Evolutionary conservation across 2,797 vertebrate genomes (phyloP), one percentile per base, ranked within the genome.

Genomic region (Sciaenops ocellatus): DNA sequence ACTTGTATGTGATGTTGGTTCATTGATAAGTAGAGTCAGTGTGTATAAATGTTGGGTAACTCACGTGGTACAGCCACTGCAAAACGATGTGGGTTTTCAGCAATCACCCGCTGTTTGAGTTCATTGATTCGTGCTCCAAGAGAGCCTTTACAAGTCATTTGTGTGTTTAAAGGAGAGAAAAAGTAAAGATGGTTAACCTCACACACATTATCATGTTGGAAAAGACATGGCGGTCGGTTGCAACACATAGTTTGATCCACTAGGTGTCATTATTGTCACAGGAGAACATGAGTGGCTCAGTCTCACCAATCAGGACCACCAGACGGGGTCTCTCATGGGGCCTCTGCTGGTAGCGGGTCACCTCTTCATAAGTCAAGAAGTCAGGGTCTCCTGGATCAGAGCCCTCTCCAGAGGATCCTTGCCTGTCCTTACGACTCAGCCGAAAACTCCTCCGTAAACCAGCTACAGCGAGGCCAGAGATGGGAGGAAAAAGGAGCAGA

Each of bases 1-100:
- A 54, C 3, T 2, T 30, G 8, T 5, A 3, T 24, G 13, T 69
- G 6, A 48, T 11, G 20, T 55, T 6, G 9, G 20, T 47, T 20
- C 3, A 48, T 38, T 24, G 41, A 28, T 18, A 13, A 44, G 1
- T 5, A 20, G 4, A 18, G 13, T 11, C 5, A 22, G 12, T 11
- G 11, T 4, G 22, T 50, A 2, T 38, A 59, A 24, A 4, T 59
- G 41, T 13, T 4, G 34, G 17, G 34, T 15, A 13, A 95, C 98
- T 96, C 92, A 99, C 98, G 97, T 72, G 98, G 98, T 65, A 99
- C 96, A 1, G 98, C 97, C 55, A 98, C 98, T 0, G 97, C 97
- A 1, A 98, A 98, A 48, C 96, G 96, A 88, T 98, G 96, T 0
- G 97, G 97, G 89, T 98, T 97, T 91, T 99, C 98, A 0, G 97